Percentiles rank a stretch among this genome's conserved stretches.
phyloP scores from a whole-genome alignment of 2,113 vertebrate genomes.

The Nerophis lumbriciformis region DNA sequence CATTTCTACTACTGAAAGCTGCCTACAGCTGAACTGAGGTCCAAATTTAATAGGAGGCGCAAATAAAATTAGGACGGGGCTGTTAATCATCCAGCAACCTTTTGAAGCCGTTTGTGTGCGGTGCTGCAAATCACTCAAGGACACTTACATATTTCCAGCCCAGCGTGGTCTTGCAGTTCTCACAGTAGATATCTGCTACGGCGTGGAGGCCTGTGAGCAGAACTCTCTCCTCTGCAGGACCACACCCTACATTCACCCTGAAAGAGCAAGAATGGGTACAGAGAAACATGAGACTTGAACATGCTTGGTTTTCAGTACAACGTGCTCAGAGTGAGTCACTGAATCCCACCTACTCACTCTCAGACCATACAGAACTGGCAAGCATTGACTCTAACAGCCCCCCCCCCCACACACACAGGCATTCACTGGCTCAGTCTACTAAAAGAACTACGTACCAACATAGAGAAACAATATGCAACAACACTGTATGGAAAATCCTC shows the following conservation, averaged over 20 bases:
- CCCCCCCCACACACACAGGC: slow-evolving; percentile 19
- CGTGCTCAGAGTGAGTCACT: slow-evolving; percentile 31
- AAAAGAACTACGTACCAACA: slow-evolving; percentile 12
- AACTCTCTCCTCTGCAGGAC: slow-evolving; percentile 94
- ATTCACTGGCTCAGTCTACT: slow-evolving; percentile 9
- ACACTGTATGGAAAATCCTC: slow-evolving; percentile 1
- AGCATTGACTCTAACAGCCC: slow-evolving; percentile 26
- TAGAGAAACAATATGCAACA: not conserved
- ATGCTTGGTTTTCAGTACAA: slow-evolving; percentile 5
- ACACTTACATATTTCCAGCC: slow-evolving; percentile 99
- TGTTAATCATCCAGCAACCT: slow-evolving; percentile 24
- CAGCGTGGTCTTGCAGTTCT: slow-evolving; percentile 99
- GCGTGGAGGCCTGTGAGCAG: slow-evolving; percentile 93
- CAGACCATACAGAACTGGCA: slow-evolving; percentile 13
- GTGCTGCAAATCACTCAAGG: slow-evolving; percentile 16
- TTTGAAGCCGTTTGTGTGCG: slow-evolving; percentile 16
- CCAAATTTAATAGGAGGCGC: slow-evolving; percentile 34
- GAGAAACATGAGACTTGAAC: not conserved
- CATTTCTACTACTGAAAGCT: slow-evolving; percentile 6
- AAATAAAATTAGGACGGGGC: slow-evolving; percentile 35
- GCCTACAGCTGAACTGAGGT: slow-evolving; percentile 11
- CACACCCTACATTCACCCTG: slow-evolving; percentile 97
- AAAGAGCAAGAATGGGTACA: not conserved
- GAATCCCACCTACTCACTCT: slow-evolving; percentile 36
- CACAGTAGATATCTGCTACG: slow-evolving; percentile 98